Conservation (phyloP, 2,888 invertebrate genomes). For the Epinotia ramella region DNA sequence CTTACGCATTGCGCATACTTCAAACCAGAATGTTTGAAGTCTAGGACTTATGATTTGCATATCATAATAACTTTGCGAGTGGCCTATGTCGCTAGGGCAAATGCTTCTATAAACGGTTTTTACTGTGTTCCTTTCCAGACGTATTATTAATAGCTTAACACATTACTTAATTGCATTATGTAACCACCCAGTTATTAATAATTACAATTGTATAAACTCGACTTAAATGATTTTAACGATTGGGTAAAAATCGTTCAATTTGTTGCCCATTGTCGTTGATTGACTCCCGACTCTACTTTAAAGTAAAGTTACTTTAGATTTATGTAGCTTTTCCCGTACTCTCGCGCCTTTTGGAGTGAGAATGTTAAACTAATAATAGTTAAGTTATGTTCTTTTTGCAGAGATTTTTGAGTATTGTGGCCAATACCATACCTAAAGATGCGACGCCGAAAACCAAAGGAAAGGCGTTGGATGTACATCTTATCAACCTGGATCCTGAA, state of each 20-base stretch:
- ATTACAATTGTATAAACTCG: no score
- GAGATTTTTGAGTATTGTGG: conserved; percentile 68
- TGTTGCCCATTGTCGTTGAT: no score
- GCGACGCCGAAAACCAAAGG: conserved; percentile 66
- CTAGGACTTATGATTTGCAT: background rate
- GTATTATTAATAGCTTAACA: no score
- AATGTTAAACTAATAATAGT: background rate
- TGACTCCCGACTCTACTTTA: no score
- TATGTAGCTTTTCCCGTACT: background rate
- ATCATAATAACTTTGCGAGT: background rate
- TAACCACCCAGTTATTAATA: no score
- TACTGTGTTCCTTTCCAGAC: no score
- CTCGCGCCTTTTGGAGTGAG: background rate
- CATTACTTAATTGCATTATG: no score
- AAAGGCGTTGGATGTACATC: conserved; percentile 64
- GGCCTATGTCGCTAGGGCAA: background rate
- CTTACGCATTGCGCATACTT: background rate
- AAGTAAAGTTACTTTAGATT: no score
- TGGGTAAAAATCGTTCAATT: no score
- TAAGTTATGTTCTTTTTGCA: conserved; percentile 55
- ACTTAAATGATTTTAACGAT: no score
- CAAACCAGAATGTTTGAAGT: background rate
- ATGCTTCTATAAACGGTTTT: background rate
- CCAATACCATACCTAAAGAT: conserved; percentile 62
- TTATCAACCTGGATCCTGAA: conserved; percentile 68